Evolutionary conservation across 2,113 vertebrate species (phyloP).

Genomic region (Gulo gulo): DNA sequence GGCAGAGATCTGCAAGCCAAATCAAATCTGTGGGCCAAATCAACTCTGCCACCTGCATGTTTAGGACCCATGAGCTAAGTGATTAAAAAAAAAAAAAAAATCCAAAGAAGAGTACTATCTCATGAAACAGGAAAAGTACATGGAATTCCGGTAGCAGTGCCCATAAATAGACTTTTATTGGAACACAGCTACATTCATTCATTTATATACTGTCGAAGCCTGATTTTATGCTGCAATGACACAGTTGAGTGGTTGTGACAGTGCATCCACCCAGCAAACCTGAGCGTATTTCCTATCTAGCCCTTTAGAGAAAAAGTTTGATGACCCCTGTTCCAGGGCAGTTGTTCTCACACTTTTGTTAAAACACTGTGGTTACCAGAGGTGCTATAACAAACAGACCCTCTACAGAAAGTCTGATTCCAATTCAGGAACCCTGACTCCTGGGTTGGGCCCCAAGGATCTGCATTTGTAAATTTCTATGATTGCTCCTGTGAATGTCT

Average conservation of each 20-base stretch:
- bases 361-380: background rate
- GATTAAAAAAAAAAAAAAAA: background rate
- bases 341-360: background rate
- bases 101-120: background rate
- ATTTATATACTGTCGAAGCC: background rate
- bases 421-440: background rate
- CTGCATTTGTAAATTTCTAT: background rate
- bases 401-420: background rate
- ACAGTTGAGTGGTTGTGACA: background rate
- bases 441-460: background rate
- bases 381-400: background rate
- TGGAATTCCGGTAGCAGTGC: background rate
- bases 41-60: background rate
- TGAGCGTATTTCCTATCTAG: background rate
- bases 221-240: background rate
- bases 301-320: background rate
- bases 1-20: too few species aligned
- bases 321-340: fast-evolving
- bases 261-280: background rate
- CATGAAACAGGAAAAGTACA: background rate
- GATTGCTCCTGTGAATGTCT: background rate
- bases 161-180: background rate
- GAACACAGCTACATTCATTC: background rate
- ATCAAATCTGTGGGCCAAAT: background rate
- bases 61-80: background rate